Percentiles rank a stretch among this genome's conserved stretches.
These are phyloP conservation scores for Eutrigla gurnardus DNA, from an alignment of 2,797 vertebrate genomes.

Conservation along the genomic window DNA sequence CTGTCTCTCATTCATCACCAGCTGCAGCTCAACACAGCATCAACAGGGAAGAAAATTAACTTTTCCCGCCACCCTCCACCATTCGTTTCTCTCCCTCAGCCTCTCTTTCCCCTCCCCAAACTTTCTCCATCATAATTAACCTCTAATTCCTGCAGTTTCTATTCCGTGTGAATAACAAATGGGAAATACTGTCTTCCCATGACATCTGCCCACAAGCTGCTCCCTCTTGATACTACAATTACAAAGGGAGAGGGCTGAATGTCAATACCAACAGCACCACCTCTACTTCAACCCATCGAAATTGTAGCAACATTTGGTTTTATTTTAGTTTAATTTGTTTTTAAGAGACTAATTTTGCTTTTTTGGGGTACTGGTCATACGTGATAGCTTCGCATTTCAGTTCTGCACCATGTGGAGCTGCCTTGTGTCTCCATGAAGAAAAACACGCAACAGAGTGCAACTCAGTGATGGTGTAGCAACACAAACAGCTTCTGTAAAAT, in stretches of 20 bases:
- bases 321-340: too few relatives aligned
- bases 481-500: constrained; percentile 31
- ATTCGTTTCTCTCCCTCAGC: constrained; percentile 27
- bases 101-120: constrained; percentile 26
- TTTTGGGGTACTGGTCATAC: constrained; percentile 4
- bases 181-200: constrained; percentile 68
- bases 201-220: constrained; percentile 82
- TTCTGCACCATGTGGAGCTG: constrained; percentile 10
- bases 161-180: constrained; percentile 75
- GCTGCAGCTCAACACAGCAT: constrained; percentile 76
- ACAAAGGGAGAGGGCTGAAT: constrained; percentile 51
- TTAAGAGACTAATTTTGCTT: constrained; percentile 29
- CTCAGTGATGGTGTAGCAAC: constrained; percentile 25
- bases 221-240: constrained; percentile 69
- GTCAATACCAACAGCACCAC: constrained; percentile 44
- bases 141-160: constrained; percentile 78
- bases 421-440: constrained; percentile 28
- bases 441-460: constrained; percentile 37
- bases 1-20: constrained; percentile 81
- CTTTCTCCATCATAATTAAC: constrained; percentile 79
- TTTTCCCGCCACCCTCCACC: constrained; percentile 53
- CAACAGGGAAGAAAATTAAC: constrained; percentile 74
- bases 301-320: constrained; percentile 3
- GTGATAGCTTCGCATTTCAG: constrained; percentile 22
- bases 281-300: constrained; percentile 38